Percentiles rank a stretch among this genome's conserved stretches.
Conservation (phyloP, 2,888 invertebrate genomes). For the Oeneis ivallda region DNA sequence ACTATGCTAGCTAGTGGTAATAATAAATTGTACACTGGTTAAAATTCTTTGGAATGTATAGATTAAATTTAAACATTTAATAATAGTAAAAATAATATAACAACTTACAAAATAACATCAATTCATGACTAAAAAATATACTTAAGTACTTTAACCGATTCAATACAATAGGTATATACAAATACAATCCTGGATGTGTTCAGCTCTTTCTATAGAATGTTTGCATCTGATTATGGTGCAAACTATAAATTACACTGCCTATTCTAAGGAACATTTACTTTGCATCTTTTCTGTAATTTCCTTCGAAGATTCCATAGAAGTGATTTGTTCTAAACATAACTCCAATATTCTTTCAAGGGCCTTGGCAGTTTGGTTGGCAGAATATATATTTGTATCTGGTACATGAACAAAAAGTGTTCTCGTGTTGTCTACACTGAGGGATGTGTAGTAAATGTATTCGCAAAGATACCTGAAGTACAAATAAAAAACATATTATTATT, state of each 20-base stretch:
- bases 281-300: conserved; percentile 45
- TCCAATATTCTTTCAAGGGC: conserved; percentile 69
- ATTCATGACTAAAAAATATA: not conserved
- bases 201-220: not conserved
- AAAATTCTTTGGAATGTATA: conserved; percentile 3
- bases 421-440: conserved; percentile 83
- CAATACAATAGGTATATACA: no score
- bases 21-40: not conserved
- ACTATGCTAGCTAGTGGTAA: no score
- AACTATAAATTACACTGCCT: not conserved
- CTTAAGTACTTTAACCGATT: no score
- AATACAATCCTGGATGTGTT: no score
- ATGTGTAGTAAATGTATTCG: conserved; percentile 91
- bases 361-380: conserved; percentile 80
- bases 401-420: conserved; percentile 90
- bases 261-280: conserved; percentile 24
- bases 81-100: not conserved
- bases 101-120: not conserved
- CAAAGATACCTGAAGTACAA: conserved; percentile 85
- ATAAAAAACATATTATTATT: not conserved
- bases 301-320: conserved; percentile 43
- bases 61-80: not conserved
- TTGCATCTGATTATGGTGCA: not conserved
- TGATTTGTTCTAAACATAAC: conserved; percentile 59
- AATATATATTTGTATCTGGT: conserved; percentile 84